Evolutionary conservation across 1,140 invertebrate genomes (phyloP).

Genomic region (Grapholita molesta): DNA sequence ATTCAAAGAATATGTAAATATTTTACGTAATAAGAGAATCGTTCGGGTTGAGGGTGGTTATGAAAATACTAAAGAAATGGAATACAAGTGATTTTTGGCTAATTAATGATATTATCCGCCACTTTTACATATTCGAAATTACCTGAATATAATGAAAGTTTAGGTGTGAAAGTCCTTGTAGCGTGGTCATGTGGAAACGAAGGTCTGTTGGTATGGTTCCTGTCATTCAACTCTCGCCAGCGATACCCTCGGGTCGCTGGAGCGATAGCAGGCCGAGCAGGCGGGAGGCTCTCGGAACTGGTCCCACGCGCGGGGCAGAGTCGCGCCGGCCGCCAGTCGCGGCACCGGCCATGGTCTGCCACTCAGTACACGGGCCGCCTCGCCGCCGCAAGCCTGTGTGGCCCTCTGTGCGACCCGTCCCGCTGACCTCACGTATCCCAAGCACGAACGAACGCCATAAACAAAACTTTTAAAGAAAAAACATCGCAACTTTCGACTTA

Average conservation of each 20-base stretch:
- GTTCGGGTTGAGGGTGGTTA: too few relatives aligned
- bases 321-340: constrained; percentile 50
- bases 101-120: too few relatives aligned
- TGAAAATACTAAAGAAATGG: too few relatives aligned
- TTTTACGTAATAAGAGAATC: too few relatives aligned
- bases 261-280: constrained; percentile 47
- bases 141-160: too few relatives aligned
- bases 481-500: constrained; percentile 22
- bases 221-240: constrained; percentile 16
- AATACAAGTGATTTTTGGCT: too few relatives aligned
- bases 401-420: constrained; percentile 33
- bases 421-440: constrained; percentile 24
- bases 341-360: constrained; percentile 36
- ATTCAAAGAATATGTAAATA: too few relatives aligned
- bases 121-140: too few relatives aligned
- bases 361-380: constrained; percentile 69
- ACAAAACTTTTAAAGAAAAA: constrained; percentile 29
- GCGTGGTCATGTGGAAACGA: background rate
- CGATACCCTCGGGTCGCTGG: constrained; percentile 5
- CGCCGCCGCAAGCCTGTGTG: constrained; percentile 58
- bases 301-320: constrained; percentile 70
- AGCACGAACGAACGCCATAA: constrained; percentile 25
- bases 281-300: constrained; percentile 18
- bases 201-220: background rate
- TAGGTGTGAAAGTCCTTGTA: background rate